Base-by-base conservation (phyloP, 2,113 vertebrate genomes). In the Oreochromis niloticus region DNA sequence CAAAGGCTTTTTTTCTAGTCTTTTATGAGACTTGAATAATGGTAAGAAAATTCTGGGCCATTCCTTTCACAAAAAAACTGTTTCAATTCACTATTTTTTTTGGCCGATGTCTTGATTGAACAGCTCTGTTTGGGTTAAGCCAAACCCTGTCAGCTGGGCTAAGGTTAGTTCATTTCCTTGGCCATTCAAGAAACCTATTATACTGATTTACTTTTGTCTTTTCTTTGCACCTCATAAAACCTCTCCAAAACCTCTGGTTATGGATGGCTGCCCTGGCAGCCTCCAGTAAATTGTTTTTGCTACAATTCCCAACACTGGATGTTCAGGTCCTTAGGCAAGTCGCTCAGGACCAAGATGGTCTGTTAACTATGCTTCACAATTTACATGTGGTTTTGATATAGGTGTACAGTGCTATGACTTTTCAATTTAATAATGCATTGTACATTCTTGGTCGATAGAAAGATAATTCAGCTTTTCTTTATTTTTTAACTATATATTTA, bases 291-390 rank as follows among this genome's bases (percentile, higher is more conserved):
- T 19, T 75, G 24, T 30, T 19, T 75, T 75, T 50, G 43, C 43
- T 50, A 19, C 43, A 50, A 12, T 50, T 32, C 43, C 24, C 43
- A 48, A 30, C 24, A 3, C 43, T 32, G 30, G 41, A 48, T 27
- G 22, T 19, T 30, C 7, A 46, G 22, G 22, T 46, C 41, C 2
- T 48, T 6, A 73, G 68, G 68, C n/a, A 73, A 48, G 41, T 43
- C 14, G 0, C 41, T 16, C 68, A 10, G 3, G 46, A 75, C 16
- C 43, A 50, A 0, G 16, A 32, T 0, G 16, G 71, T 48, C 24
- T 50, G 66, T 71, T 43, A 5, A 6, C 43, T 46, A 46, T 52
- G 14, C 71, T 32, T 19, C 4, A 17, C 24, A 75, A 50, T 75
- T 75, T 1, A 19, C 6, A 75, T 75, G 71, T 50, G 0, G 41